Evolutionary conservation across 2,888 invertebrate species (phyloP).

Genomic region (Sesia bembeciformis): DNA sequence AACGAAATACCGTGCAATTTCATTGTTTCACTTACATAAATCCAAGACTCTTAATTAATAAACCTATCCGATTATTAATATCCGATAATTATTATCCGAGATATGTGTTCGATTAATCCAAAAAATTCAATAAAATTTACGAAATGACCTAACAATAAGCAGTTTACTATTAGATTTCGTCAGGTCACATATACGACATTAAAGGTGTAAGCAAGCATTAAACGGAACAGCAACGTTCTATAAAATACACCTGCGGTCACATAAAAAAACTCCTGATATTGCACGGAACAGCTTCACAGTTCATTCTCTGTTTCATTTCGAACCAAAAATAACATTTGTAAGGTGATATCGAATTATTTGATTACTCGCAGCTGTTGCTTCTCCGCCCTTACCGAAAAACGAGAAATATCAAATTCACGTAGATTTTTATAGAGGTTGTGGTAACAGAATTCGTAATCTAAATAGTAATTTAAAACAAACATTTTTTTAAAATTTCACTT

Average conservation of each 20-base stretch:
- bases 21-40: neutral
- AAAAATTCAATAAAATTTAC: no score
- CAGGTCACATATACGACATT: slow-evolving; percentile 22
- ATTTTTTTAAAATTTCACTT: no score
- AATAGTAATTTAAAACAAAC: no score
- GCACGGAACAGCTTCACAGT: slow-evolving; percentile 36
- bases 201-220: slow-evolving; percentile 36
- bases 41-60: no score
- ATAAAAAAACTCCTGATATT: slow-evolving; percentile 43
- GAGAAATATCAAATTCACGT: slow-evolving; percentile 12
- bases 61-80: no score
- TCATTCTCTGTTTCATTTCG: slow-evolving; percentile 37
- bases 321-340: slow-evolving; percentile 17
- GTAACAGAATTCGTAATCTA: no score
- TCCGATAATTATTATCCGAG: no score
- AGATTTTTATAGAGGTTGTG: no score
- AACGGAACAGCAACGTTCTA: slow-evolving; percentile 37
- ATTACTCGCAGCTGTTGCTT: slow-evolving; percentile 28
- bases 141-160: no score
- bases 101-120: no score
- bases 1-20: neutral
- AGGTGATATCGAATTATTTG: slow-evolving; percentile 27
- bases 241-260: slow-evolving; percentile 57
- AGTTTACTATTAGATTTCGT: neutral
- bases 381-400: slow-evolving; percentile 32